Evolutionary conservation across 1,140 invertebrate genomes (phyloP).

Genomic region (Megathymus violae): DNA sequence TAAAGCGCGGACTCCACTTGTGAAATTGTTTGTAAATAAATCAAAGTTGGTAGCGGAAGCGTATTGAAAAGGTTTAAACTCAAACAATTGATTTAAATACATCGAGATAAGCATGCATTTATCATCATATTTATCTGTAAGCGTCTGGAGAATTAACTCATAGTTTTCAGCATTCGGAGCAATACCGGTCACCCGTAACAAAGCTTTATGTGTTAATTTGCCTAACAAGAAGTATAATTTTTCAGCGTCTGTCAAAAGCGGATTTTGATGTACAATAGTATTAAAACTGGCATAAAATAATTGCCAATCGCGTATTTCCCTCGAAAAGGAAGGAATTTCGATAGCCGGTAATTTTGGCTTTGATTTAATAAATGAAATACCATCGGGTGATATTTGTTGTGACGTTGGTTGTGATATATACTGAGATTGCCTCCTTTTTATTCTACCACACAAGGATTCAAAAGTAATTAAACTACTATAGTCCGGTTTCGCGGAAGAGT

Average conservation of each 20-base stretch:
- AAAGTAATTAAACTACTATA: constrained; percentile 15
- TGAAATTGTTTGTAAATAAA: constrained; percentile 17
- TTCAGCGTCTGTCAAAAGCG: no score
- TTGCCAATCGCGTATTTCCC: constrained; percentile 40
- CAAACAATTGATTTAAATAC: constrained; percentile 33
- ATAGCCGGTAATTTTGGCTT: no score
- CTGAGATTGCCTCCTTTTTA: constrained; percentile 9
- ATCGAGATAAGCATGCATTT: constrained; percentile 24
- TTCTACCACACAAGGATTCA: constrained; percentile 12
- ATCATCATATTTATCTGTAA: constrained; percentile 23
- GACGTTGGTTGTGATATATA: background rate
- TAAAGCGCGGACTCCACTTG: constrained; percentile 8
- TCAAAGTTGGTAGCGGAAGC: constrained; percentile 12
- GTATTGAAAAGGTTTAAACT: constrained; percentile 14
- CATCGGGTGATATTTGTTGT: background rate
- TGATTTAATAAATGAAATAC: background rate
- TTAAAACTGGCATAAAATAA: no score
- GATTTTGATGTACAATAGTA: no score
- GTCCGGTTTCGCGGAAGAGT: constrained; percentile 1
- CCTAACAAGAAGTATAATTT: no score
- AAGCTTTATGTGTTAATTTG: no score
- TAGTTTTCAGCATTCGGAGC: constrained; percentile 13
- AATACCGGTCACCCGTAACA: no score
- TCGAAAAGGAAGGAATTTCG: constrained; percentile 36
- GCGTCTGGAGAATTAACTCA: constrained; percentile 13